These are phyloP conservation scores for Bergia puertoricense DNA, from an alignment of 92 coral and sea anemone genomes.

Conservation along the genomic window DNA sequence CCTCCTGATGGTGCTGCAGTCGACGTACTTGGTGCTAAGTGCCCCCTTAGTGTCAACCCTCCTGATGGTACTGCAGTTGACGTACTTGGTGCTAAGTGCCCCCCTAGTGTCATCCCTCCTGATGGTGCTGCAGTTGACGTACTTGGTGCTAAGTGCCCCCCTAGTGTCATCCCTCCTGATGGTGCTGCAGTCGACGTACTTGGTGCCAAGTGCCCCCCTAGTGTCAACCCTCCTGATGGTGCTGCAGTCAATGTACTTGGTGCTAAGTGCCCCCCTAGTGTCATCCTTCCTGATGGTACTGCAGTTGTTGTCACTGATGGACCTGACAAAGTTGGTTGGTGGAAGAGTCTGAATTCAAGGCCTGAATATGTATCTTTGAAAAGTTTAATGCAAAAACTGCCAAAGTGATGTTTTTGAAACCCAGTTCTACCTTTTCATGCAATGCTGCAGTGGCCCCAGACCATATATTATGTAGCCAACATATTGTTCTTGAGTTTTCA, in stretches of 20 bases:
- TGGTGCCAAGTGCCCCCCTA: neutral
- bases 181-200: slow-evolving; percentile 4
- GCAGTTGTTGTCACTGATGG: slow-evolving; percentile 10
- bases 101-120: neutral
- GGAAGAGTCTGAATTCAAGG: slow-evolving; percentile 18
- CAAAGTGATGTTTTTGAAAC: no score
- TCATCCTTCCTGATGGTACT: neutral
- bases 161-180: slow-evolving; percentile 19
- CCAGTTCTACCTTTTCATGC: no score
- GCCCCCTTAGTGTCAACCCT: slow-evolving; percentile 5
- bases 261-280: no score
- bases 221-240: neutral
- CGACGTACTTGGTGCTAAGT: neutral
- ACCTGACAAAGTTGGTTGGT: slow-evolving; percentile 29
- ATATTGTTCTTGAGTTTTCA: no score
- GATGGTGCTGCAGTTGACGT: slow-evolving; percentile 11
- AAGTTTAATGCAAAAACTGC: no score
- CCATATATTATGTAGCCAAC: no score
- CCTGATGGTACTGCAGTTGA: neutral
- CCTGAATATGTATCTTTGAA: neutral
- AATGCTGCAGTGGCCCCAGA: no score
- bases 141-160: slow-evolving; percentile 4
- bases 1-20: slow-evolving; percentile 21
- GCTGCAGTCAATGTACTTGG: no score
- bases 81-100: no score